Conservation (phyloP, 2,888 invertebrate species). For the Ischnus inquisitorius region DNA sequence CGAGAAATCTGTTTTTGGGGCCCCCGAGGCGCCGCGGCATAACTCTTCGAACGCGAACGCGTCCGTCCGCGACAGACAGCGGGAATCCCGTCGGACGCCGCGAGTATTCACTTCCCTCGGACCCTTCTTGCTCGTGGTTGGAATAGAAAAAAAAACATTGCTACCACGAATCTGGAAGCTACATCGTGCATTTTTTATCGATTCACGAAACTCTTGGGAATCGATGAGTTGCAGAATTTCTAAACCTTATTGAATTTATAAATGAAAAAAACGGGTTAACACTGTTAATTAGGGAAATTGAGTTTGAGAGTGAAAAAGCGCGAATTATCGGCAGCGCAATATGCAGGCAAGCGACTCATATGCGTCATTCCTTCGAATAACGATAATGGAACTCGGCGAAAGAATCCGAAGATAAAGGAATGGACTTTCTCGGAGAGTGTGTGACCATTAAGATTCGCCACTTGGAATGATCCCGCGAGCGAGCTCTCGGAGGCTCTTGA, state of each 20-base stretch:
- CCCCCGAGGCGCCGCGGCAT: slow-evolving; percentile 67
- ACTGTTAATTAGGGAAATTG: no score
- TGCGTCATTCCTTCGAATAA: slow-evolving; percentile 16
- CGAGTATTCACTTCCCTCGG: slow-evolving; percentile 3
- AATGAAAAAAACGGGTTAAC: no score
- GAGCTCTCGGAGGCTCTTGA: slow-evolving; percentile 13
- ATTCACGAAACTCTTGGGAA: neutral
- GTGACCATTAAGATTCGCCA: slow-evolving; percentile 27
- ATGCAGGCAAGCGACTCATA: neutral
- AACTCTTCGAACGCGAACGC: slow-evolving; percentile 67
- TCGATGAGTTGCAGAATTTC: no score
- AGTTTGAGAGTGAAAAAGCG: no score
- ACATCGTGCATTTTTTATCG: neutral
- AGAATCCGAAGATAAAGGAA: slow-evolving; percentile 16
- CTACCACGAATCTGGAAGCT: neutral
- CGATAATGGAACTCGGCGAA: neutral
- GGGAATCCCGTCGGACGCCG: slow-evolving; percentile 38
- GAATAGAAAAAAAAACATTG: neutral
- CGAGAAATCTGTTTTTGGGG: slow-evolving; percentile 59
- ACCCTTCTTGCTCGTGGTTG: slow-evolving; percentile 2
- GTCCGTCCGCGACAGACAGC: slow-evolving; percentile 44
- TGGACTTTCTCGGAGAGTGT: slow-evolving; percentile 19
- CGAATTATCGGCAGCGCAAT: no score
- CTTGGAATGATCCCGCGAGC: slow-evolving; percentile 47
- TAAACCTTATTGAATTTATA: neutral